These are phyloP conservation scores for Pyrgus malvae DNA, from an alignment of 2,888 invertebrate genomes.

Conservation along the genomic window DNA sequence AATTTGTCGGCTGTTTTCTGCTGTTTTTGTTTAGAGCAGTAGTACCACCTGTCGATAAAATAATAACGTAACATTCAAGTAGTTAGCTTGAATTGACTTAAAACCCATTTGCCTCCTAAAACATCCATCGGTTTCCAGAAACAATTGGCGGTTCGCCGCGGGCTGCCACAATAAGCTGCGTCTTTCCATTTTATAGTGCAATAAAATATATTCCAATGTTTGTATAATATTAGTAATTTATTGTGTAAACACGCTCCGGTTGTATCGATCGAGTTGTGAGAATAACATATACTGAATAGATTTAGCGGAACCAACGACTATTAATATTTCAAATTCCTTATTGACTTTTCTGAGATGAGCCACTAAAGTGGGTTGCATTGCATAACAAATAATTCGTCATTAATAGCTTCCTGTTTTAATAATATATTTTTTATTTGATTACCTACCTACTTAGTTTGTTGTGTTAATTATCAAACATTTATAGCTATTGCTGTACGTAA, in stretches of 20 bases:
- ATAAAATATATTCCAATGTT: slow-evolving; percentile 74
- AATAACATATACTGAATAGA: slow-evolving; percentile 17
- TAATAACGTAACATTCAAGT: no score
- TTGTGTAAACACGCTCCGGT: slow-evolving; percentile 58
- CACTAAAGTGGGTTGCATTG: neutral
- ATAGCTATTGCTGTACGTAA: no score
- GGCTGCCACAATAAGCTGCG: slow-evolving; percentile 47
- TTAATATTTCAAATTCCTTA: slow-evolving; percentile 13
- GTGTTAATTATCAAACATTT: no score
- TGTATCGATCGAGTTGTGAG: slow-evolving; percentile 39
- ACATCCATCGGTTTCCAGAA: slow-evolving; percentile 24
- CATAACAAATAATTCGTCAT: no score
- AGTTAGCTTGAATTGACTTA: neutral
- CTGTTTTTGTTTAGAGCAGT: no score
- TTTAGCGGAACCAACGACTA: slow-evolving; percentile 26
- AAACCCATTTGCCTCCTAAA: neutral
- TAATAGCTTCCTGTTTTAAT: no score
- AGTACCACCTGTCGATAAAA: no score
- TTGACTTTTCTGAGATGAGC: slow-evolving; percentile 11
- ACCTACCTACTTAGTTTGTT: no score
- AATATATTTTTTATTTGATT: no score
- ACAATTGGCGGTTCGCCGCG: slow-evolving; percentile 39
- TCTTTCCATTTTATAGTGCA: slow-evolving; percentile 64
- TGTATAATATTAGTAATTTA: slow-evolving; percentile 72
- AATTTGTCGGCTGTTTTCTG: no score